Evolutionary conservation across 1,140 invertebrate species (phyloP).

Genomic region (Lepidostoma basale): DNA sequence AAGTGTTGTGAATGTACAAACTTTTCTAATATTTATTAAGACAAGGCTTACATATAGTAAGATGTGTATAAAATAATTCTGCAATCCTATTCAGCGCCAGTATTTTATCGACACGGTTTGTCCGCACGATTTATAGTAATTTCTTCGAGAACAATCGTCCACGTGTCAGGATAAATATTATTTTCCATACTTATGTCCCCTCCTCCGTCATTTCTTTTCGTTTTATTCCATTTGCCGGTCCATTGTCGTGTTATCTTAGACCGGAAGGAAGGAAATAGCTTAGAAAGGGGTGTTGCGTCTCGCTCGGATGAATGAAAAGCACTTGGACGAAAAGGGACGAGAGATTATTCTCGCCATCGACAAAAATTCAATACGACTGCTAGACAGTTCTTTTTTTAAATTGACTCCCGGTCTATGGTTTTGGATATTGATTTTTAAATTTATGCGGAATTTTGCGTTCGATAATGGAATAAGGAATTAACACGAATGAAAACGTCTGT

Average conservation of each 20-base stretch:
- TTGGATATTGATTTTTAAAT: conserved; percentile 45
- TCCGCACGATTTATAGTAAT: conserved; percentile 25
- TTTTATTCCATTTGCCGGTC: conserved; percentile 45
- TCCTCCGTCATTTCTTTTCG: conserved; percentile 13
- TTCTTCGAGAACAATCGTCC: too few relatives aligned
- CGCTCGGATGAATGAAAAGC: background rate
- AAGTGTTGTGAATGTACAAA: too few relatives aligned
- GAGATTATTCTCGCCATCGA: background rate
- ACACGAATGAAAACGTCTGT: too few relatives aligned
- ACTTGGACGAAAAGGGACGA: conserved; percentile 20
- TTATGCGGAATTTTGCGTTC: conserved; percentile 25
- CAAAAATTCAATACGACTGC: conserved; percentile 42
- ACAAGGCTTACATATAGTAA: too few relatives aligned
- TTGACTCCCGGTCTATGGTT: conserved; percentile 36
- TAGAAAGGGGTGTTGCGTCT: conserved; percentile 8
- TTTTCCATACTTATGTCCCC: conserved; percentile 4
- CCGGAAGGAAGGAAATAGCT: conserved; percentile 40
- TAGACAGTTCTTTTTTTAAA: conserved; percentile 42
- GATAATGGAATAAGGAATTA: too few relatives aligned
- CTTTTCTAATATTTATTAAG: too few relatives aligned
- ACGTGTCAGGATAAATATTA: too few relatives aligned
- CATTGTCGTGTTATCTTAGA: conserved; percentile 45
- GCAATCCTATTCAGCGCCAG: too few relatives aligned
- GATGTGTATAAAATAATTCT: too few relatives aligned
- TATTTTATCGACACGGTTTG: too few relatives aligned